Evolutionary conservation across 37 sponge, comb jelly and placozoan genomes (phyloP), one percentile per base, ranked within the genome.

Genomic region (Agelas oroides): DNA sequence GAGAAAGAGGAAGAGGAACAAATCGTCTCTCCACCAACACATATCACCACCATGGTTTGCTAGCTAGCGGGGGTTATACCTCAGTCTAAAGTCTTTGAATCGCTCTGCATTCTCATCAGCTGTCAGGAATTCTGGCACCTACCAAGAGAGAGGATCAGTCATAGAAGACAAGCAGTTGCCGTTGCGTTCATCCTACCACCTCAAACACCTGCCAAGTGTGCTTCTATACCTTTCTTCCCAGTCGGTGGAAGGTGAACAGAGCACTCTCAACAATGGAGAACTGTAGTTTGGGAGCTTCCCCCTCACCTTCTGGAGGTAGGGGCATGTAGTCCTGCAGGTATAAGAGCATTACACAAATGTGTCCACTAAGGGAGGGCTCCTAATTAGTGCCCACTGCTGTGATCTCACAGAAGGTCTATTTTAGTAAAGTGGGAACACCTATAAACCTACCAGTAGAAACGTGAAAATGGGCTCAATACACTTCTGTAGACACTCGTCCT

Each of bases 191-290:
- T 46, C 46, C 46, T 8, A 46, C 6, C 46, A 8, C 3, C 6
- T 3, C 8, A 46, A 46, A 46, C 46, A 46, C 46, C 46, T 46
- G 46, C 46, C 46, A n/a, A n/a, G n/a, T n/a, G n/a, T n/a, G n/a
- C n/a, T n/a, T n/a, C n/a, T n/a, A 3, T 46, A 79, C 87, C 67
- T 68, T 73, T 33, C 72, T 63, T 2, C 73, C 69, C 35, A 89
- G 46, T 31, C 77, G 64, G 59, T 88, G 93, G 33, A 93, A 70
- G 28, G 70, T 46, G 81, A 86, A 93, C 37, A 93, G 79, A 0
- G 77, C 28, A 72, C 93, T 85, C 66, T 93, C 93, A 18, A 93
- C 89, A 2, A 81, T 40, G 39, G 93, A 85, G 79, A 88, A 93
- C 61, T 86, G 83, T 11, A 88, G 46, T 28, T 80, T 85, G 5